phyloP scores from a whole-genome alignment of 2,888 invertebrate species.

The Ceramica pisi region DNA sequence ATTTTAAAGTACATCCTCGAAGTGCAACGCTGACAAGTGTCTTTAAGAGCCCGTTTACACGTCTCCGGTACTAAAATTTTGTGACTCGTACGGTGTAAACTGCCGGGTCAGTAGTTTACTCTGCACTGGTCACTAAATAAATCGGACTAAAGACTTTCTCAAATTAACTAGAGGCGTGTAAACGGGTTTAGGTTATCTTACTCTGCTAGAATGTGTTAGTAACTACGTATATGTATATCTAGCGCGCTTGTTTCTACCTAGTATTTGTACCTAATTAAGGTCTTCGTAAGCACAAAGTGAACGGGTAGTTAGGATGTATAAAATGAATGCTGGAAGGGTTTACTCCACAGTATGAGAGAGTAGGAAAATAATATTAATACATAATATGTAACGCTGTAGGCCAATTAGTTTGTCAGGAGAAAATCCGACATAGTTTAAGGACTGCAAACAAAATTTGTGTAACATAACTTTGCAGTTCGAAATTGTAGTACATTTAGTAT shows the following conservation, averaged over 20 bases:
- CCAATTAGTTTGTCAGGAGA: slow-evolving; percentile 32
- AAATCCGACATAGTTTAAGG: slow-evolving; percentile 22
- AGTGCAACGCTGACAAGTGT: slow-evolving; percentile 10
- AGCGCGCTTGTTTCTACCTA: slow-evolving; percentile 39
- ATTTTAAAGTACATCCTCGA: not conserved
- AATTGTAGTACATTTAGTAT: slow-evolving; percentile 31
- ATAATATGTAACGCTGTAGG: slow-evolving; percentile 36
- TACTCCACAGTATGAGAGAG: slow-evolving; percentile 61
- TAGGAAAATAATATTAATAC: slow-evolving; percentile 48
- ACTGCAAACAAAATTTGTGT: slow-evolving; percentile 58
- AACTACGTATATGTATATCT: slow-evolving; percentile 32
- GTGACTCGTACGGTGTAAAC: slow-evolving; percentile 15
- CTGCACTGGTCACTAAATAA: slow-evolving; percentile 1
- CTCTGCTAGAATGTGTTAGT: slow-evolving; percentile 40
- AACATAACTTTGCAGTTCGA: slow-evolving; percentile 49
- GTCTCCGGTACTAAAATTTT: slow-evolving; percentile 15
- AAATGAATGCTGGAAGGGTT: slow-evolving; percentile 38
- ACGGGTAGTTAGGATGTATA: slow-evolving; percentile 44
- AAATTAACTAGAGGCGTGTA: slow-evolving; percentile 36
- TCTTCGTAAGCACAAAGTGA: slow-evolving; percentile 54
- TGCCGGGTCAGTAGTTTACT: slow-evolving; percentile 6
- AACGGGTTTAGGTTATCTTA: slow-evolving; percentile 1
- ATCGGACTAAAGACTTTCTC: slow-evolving; percentile 35
- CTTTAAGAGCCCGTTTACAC: slow-evolving; percentile 11
- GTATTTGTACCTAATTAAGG: slow-evolving; percentile 46